Percentiles rank a stretch among this genome's conserved stretches.
Conservation (phyloP, 2,797 vertebrate species). For the Clarias platycephalus region DNA sequence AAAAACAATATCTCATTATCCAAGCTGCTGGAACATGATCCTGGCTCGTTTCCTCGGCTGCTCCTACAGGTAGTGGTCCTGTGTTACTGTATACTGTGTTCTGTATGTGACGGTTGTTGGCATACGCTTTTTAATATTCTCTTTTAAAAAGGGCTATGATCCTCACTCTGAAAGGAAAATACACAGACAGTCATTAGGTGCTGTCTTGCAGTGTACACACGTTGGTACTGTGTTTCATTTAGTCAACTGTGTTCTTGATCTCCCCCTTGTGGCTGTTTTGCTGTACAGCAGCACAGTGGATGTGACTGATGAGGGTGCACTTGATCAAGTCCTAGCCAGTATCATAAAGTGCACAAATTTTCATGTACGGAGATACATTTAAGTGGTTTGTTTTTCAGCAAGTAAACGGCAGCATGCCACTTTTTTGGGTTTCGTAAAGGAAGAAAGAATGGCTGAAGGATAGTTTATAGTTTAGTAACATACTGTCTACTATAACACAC, state of each 20-base stretch:
- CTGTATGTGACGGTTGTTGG: neutral
- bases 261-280: slow-evolving; percentile 71
- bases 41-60: neutral
- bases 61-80: neutral
- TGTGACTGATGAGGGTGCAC: neutral
- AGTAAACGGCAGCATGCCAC: neutral
- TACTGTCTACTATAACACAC: too few relatives aligned
- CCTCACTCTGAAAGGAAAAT: neutral
- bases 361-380: neutral
- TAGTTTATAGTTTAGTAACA: neutral
- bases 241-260: slow-evolving; percentile 67
- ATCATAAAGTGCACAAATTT: neutral
- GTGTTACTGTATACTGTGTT: neutral
- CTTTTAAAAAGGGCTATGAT: too few relatives aligned
- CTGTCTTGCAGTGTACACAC: slow-evolving; percentile 31
- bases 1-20: neutral
- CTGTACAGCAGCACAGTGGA: slow-evolving; percentile 45
- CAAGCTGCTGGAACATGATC: neutral
- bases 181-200: neutral
- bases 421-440: neutral
- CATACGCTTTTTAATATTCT: neutral
- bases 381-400: neutral
- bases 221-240: slow-evolving; percentile 10
- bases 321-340: neutral
- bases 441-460: neutral